These are phyloP conservation scores for Leptatherina wallacei DNA, from an alignment of 2,797 vertebrate species.

Conservation along the genomic window DNA sequence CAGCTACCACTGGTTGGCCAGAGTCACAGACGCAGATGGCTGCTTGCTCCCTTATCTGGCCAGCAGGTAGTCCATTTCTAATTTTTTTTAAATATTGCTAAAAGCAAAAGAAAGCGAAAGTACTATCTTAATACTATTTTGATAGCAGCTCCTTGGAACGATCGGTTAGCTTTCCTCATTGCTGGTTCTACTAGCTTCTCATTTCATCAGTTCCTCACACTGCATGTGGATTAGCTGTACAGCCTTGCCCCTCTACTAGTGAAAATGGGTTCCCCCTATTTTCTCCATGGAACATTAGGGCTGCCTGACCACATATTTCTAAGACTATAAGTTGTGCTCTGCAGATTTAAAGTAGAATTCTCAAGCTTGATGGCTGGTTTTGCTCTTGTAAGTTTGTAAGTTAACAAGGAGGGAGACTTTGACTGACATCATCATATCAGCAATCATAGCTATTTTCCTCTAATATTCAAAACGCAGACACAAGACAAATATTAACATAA, in stretches of 20 bases:
- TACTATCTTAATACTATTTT: background rate
- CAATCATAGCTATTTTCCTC: too few species aligned
- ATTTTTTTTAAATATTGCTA: too few species aligned
- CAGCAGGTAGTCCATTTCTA: background rate
- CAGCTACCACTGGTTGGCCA: background rate
- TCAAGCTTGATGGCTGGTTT: too few species aligned
- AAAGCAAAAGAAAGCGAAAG: too few species aligned
- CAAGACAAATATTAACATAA: background rate
- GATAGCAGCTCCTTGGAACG: background rate
- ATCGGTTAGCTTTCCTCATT: background rate
- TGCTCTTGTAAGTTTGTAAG: too few species aligned
- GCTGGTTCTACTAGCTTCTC: background rate
- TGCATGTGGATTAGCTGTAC: background rate
- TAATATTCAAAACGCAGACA: background rate
- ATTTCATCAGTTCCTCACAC: background rate
- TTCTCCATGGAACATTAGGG: background rate
- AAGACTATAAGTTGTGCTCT: too few species aligned
- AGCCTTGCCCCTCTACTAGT: too few species aligned
- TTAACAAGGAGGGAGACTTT: too few species aligned
- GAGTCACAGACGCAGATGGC: background rate
- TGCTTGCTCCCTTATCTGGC: background rate
- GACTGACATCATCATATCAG: too few species aligned
- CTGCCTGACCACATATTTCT: background rate
- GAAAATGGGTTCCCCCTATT: too few species aligned
- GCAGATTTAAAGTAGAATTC: too few species aligned